A percentile compares a stretch with the other conserved stretches of the same genome.
Conservation (phyloP, 1,140 invertebrate species). For the Radopholus similis region DNA sequence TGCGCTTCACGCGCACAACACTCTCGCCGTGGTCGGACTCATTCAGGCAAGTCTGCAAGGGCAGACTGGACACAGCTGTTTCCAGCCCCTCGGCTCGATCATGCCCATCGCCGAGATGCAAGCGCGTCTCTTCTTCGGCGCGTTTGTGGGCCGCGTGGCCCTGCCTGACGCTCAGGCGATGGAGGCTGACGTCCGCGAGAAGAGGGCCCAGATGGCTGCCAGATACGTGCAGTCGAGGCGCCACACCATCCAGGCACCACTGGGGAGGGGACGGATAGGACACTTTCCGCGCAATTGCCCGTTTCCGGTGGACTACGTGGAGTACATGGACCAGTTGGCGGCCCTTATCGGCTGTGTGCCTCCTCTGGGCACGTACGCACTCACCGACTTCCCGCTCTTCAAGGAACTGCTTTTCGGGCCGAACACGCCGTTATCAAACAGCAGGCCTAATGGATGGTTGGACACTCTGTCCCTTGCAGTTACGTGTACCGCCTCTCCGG, state of each 20-base stretch:
- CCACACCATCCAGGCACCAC: slow-evolving; percentile 35
- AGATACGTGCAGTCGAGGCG: slow-evolving; percentile 32
- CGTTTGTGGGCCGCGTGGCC: slow-evolving; percentile 20
- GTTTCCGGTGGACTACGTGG: slow-evolving; percentile 37
- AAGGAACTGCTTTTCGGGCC: slow-evolving; percentile 41
- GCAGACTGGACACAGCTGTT: slow-evolving; percentile 1
- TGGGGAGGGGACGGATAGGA: not conserved
- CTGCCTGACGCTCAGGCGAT: slow-evolving; percentile 22
- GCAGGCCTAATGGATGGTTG: not conserved
- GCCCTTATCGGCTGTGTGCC: slow-evolving; percentile 31
- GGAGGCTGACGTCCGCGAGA: not conserved
- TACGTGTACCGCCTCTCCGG: slow-evolving; percentile 27
- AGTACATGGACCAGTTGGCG: slow-evolving; percentile 45
- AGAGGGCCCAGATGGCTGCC: slow-evolving; percentile 3
- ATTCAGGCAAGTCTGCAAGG: slow-evolving; percentile 57
- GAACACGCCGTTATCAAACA: slow-evolving; percentile 33
- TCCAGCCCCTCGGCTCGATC: slow-evolving; percentile 62
- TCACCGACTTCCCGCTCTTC: slow-evolving; percentile 32
- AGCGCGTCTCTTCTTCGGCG: slow-evolving; percentile 45
- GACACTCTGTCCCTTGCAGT: not conserved
- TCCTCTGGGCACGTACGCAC: not conserved
- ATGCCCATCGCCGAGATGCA: slow-evolving; percentile 66
- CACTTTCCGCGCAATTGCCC: not conserved
- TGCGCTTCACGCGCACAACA: slow-evolving; percentile 56
- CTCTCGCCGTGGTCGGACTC: slow-evolving; percentile 64